Evolutionary conservation across 2,797 vertebrate genomes (phyloP).

Genomic region (Leptatherina wallacei): DNA sequence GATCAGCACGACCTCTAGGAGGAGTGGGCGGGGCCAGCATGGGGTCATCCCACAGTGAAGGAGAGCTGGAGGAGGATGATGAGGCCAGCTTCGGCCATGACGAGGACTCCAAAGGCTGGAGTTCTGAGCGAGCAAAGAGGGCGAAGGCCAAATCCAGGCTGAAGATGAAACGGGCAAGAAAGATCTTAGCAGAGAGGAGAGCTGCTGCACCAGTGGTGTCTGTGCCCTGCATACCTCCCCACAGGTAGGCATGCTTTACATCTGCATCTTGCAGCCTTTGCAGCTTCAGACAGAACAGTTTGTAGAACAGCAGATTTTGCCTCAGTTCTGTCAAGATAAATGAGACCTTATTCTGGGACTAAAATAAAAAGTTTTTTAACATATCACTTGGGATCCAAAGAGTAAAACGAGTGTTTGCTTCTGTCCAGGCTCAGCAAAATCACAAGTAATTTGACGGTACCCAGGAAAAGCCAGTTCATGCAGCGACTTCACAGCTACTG

Average conservation of each 20-base stretch:
- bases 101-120: slow-evolving; percentile 96
- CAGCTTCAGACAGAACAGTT: not conserved
- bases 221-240: slow-evolving; percentile 96
- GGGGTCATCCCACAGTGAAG: slow-evolving; percentile 92
- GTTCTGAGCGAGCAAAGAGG: slow-evolving; percentile 95
- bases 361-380: not conserved
- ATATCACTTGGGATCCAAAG: not conserved
- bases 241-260: slow-evolving; percentile 83
- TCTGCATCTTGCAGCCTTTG: not conserved
- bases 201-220: slow-evolving; percentile 97
- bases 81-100: slow-evolving; percentile 93
- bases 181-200: slow-evolving; percentile 97
- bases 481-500: slow-evolving; percentile 98
- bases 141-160: slow-evolving; percentile 97
- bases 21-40: slow-evolving; percentile 81
- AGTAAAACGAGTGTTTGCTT: slow-evolving; percentile 12
- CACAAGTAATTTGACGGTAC: slow-evolving; percentile 94
- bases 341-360: not conserved
- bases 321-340: too few species aligned
- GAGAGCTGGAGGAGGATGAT: slow-evolving; percentile 94
- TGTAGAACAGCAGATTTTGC: not conserved
- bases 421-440: slow-evolving; percentile 94
- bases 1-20: slow-evolving; percentile 88
- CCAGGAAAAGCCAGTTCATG: slow-evolving; percentile 99
- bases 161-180: slow-evolving; percentile 98